Percentiles rank a stretch among this genome's conserved stretches.
Conservation (phyloP, 2,888 invertebrate species). For the Teleogryllus oceanicus region DNA sequence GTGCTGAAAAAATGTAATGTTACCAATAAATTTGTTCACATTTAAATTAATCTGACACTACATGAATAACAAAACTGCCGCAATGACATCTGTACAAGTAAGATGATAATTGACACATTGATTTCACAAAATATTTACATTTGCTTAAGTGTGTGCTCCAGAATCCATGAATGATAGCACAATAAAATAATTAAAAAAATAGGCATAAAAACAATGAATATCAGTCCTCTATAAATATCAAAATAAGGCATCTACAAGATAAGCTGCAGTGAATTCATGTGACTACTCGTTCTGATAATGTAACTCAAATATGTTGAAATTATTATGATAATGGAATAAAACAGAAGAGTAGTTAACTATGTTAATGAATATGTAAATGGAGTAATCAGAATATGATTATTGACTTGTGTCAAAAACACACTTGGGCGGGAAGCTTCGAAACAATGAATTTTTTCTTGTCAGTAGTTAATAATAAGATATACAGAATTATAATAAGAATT, state of each 20-base stretch:
- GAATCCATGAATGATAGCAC: background rate
- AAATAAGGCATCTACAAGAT: conserved; percentile 1
- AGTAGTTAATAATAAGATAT: too few relatives aligned
- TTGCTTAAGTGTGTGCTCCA: background rate
- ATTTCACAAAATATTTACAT: conserved; percentile 1
- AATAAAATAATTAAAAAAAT: too few relatives aligned
- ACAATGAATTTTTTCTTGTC: too few relatives aligned
- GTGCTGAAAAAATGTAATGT: background rate
- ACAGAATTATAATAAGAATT: too few relatives aligned
- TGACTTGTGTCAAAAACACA: too few relatives aligned
- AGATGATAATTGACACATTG: conserved; percentile 7
- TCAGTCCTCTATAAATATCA: background rate
- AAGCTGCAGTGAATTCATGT: background rate
- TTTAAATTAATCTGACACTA: background rate
- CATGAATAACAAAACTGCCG: background rate
- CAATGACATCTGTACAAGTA: conserved; percentile 8
- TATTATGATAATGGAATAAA: background rate
- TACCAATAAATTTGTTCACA: background rate
- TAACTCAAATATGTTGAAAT: background rate
- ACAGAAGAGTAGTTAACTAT: background rate
- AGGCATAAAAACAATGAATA: background rate
- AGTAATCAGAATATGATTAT: too few relatives aligned
- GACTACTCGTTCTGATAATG: background rate
- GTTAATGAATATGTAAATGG: too few relatives aligned
- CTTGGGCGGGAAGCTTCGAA: too few relatives aligned